Base-by-base conservation (phyloP, 2,797 vertebrate genomes). In the Notolabrus celidotus region DNA sequence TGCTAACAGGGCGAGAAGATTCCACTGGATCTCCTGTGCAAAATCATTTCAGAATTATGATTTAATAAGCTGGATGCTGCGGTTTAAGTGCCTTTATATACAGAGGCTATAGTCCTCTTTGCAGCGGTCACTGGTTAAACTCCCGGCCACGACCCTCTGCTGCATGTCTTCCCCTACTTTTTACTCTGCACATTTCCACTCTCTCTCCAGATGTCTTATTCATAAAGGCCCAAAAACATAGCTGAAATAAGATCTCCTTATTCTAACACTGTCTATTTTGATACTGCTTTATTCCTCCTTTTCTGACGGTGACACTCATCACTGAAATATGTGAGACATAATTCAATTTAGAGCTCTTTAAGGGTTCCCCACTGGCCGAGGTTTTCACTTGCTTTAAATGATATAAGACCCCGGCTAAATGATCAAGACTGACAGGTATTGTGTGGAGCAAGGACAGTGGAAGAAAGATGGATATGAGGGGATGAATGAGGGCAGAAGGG, bases 21-120 rank as follows among this genome's bases (percentile, higher is more conserved):
- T 74, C 54, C 29, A 38, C 51, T 36, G 25, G 0, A 55, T 81
- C 71, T 71, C n/a, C 27, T 17, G 38, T 58, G 75, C 67, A 79
- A 80, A 31, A 83, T 77, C 22, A 63, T 74, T 76, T 80, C 55
- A 59, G 67, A 14, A 67, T 67, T 61, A 29, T 25, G 45, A 80
- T 43, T 49, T 29, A 80, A 66, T 60, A 46, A 66, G 42, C 29
- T 50, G 52, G 27, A n/a, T n/a, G n/a, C n/a, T n/a, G n/a, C n/a
- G n/a, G n/a, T n/a, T n/a, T n/a, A n/a, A n/a, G n/a, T n/a, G n/a
- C n/a, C n/a, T n/a, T n/a, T n/a, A n/a, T n/a, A n/a, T n/a, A n/a
- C n/a, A n/a, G n/a, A n/a, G n/a, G n/a, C n/a, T n/a, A n/a, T n/a
- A n/a, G n/a, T n/a, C n/a, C n/a, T n/a, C n/a, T n/a, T n/a, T n/a